phyloP scores from a whole-genome alignment of 2,888 invertebrate genomes.

The Bruchidius siliquastri region DNA sequence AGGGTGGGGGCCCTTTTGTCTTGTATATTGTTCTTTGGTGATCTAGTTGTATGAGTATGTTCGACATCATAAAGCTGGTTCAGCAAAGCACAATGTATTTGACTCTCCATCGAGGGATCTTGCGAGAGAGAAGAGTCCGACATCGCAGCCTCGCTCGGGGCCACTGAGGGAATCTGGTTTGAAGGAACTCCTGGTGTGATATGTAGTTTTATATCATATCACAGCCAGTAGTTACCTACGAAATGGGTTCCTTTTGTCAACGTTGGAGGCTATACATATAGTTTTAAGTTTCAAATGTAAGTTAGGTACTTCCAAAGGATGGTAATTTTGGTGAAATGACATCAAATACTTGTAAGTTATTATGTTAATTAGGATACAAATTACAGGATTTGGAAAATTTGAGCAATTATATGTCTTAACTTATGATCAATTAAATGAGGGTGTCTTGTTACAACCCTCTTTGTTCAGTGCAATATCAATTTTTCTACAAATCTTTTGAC shows the following conservation, averaged over 20 bases:
- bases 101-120: conserved; percentile 35
- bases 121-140: conserved; percentile 4
- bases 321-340: too few species aligned
- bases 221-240: conserved; percentile 51
- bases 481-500: too few species aligned
- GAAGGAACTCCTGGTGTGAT: conserved; percentile 51
- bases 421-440: too few species aligned
- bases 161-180: conserved; percentile 43
- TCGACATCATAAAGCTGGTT: conserved; percentile 48
- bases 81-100: conserved; percentile 49
- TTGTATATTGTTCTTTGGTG: conserved; percentile 49
- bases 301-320: too few species aligned
- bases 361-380: too few species aligned
- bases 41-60: conserved; percentile 49
- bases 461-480: too few species aligned
- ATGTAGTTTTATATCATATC: conserved; percentile 45
- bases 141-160: conserved; percentile 8
- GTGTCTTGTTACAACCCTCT: too few species aligned
- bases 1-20: conserved; percentile 24
- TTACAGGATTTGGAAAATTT: too few species aligned
- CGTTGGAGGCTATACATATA: background rate
- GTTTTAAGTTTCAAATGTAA: background rate
- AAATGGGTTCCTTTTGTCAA: conserved; percentile 40
- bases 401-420: too few species aligned
- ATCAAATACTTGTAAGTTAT: too few species aligned